phyloP scores from a whole-genome alignment of 2,797 vertebrate genomes.

The Peromyscus melanophrys region DNA sequence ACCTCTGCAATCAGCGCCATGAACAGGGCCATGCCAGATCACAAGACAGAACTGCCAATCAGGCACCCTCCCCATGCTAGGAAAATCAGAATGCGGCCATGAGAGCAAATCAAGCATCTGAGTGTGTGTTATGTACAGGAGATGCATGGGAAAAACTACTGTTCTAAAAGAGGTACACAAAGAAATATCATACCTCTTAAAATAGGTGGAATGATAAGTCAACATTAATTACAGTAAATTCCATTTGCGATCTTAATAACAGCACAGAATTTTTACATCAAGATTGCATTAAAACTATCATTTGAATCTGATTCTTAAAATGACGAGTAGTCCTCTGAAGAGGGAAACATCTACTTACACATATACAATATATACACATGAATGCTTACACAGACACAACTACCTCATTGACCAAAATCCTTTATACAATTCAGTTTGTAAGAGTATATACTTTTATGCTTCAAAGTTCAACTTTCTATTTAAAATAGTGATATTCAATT shows the following conservation, averaged over 20 bases:
- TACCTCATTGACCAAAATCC: slow-evolving; percentile 63
- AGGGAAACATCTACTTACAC: slow-evolving; percentile 76
- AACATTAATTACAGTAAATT: slow-evolving; percentile 81
- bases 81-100: slow-evolving; percentile 80
- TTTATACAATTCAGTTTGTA: slow-evolving; percentile 54
- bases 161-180: slow-evolving; percentile 75
- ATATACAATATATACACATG: slow-evolving; percentile 76
- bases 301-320: slow-evolving; percentile 73
- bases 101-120: slow-evolving; percentile 82
- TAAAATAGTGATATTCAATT: slow-evolving; percentile 73
- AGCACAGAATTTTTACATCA: slow-evolving; percentile 70
- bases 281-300: slow-evolving; percentile 65
- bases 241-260: slow-evolving; percentile 62
- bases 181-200: slow-evolving; percentile 73
- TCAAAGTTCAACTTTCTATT: slow-evolving; percentile 79
- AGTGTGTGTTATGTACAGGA: slow-evolving; percentile 76
- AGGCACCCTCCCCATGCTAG: slow-evolving; percentile 83
- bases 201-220: slow-evolving; percentile 79
- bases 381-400: slow-evolving; percentile 81
- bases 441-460: slow-evolving; percentile 75
- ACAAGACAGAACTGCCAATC: slow-evolving; percentile 80
- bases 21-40: slow-evolving; percentile 84
- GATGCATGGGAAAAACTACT: slow-evolving; percentile 77
- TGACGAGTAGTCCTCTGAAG: slow-evolving; percentile 59
- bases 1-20: slow-evolving; percentile 82